Percentiles rank a stretch among this genome's conserved stretches.
Evolutionary conservation across 1,140 invertebrate species (phyloP).

Genomic region (Heliconius eleuchia): DNA sequence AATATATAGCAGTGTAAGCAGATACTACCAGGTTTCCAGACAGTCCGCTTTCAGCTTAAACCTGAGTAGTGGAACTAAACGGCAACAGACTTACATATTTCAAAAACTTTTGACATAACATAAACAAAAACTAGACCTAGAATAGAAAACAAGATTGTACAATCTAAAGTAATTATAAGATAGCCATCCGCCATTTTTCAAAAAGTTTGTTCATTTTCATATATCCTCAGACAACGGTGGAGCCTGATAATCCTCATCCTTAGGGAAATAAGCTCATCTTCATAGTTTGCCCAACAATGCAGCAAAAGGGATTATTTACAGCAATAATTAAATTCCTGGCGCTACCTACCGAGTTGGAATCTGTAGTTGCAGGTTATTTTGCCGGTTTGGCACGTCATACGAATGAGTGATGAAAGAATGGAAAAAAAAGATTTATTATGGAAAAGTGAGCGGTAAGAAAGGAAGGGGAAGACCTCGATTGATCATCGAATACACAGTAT

Average conservation of each 20-base stretch:
- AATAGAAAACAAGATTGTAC: not conserved
- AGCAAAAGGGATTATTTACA: constrained; percentile 6
- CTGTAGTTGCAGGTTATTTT: not conserved
- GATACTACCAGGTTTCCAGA: no score
- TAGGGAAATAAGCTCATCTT: constrained; percentile 4
- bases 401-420: no score
- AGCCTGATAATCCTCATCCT: not conserved
- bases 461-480: no score
- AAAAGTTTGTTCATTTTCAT: not conserved
- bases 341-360: not conserved
- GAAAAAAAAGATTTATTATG: no score
- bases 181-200: not conserved
- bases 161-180: constrained; percentile 1
- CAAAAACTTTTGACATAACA: not conserved
- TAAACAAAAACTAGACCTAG: not conserved
- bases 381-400: no score
- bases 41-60: no score
- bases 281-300: not conserved
- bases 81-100: no score
- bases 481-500: no score
- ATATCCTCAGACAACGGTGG: not conserved
- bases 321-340: not conserved
- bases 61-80: no score
- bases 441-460: no score
- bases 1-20: not conserved